Evolutionary conservation across 2,888 invertebrate species (phyloP).

Genomic region (Poecilobothrus nobilitatus): DNA sequence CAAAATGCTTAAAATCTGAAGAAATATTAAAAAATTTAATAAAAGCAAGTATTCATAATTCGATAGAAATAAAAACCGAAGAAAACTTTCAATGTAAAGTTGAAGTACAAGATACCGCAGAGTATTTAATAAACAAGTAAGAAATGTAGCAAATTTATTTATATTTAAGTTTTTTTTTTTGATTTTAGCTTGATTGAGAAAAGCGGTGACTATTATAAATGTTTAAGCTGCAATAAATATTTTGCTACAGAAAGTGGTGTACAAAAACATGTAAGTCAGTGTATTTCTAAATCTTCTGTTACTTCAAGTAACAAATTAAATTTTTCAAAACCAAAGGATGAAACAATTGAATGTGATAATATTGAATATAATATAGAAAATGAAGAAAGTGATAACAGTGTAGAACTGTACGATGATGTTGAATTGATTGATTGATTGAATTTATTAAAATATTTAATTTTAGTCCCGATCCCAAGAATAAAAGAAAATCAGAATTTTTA

Average conservation of each 20-base stretch:
- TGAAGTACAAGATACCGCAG: no score
- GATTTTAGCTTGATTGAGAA: not conserved
- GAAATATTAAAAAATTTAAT: not conserved
- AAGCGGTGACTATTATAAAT: not conserved
- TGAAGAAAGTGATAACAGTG: not conserved
- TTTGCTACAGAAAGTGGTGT: not conserved
- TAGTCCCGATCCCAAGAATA: not conserved
- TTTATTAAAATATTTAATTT: not conserved
- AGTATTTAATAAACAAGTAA: not conserved
- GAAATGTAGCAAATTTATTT: no score
- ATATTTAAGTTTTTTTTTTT: no score
- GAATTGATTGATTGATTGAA: no score
- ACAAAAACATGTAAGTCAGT: not conserved
- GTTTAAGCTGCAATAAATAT: not conserved
- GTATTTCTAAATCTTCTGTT: not conserved
- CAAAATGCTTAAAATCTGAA: not conserved
- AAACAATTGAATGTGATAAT: no score
- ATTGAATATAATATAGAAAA: not conserved
- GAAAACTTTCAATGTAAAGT: not conserved
- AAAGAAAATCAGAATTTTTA: not conserved
- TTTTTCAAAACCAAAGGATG: no score
- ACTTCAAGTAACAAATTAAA: no score
- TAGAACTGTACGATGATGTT: not conserved
- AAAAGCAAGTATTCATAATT: no score
- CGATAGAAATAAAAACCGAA: not conserved